Evolutionary conservation across 2,888 invertebrate species (phyloP).

Genomic region (Melanargia galathea): DNA sequence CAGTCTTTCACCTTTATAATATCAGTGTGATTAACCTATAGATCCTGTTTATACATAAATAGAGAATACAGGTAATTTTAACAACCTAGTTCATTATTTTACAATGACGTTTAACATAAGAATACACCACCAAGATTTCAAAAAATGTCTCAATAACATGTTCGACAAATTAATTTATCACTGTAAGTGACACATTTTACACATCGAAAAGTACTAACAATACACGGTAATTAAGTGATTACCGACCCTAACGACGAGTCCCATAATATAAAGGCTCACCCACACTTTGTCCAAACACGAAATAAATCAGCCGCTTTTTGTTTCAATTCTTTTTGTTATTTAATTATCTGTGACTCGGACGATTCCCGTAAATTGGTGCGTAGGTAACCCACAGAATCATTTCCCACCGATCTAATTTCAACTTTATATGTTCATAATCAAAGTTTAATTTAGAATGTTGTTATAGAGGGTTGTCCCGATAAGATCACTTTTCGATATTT

Average conservation of each 20-base stretch:
- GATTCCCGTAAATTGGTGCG: slow-evolving; percentile 63
- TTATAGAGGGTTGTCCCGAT: slow-evolving; percentile 25
- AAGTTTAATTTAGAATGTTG: slow-evolving; percentile 25
- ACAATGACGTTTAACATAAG: background rate
- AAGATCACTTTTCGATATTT: slow-evolving; percentile 38
- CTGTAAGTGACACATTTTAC: slow-evolving; percentile 32
- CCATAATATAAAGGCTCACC: slow-evolving; percentile 39
- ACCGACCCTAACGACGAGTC: slow-evolving; percentile 33
- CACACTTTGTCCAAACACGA: slow-evolving; percentile 44
- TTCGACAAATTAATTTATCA: slow-evolving; percentile 32
- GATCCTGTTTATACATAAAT: background rate
- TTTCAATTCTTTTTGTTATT: slow-evolving; percentile 66
- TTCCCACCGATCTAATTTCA: slow-evolving; percentile 25
- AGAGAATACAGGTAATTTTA: background rate
- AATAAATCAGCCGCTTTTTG: slow-evolving; percentile 58
- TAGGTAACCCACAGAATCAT: slow-evolving; percentile 43
- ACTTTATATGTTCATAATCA: slow-evolving; percentile 27
- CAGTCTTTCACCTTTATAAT: too few relatives aligned
- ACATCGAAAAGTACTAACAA: slow-evolving; percentile 41
- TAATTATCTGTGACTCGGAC: slow-evolving; percentile 69
- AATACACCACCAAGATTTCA: background rate
- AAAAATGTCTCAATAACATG: slow-evolving; percentile 13
- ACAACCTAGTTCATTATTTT: background rate
- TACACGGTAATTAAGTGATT: slow-evolving; percentile 43
- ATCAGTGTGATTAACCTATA: too few relatives aligned